Percentiles rank a stretch among this genome's conserved stretches.
Evolutionary conservation across 2,113 vertebrate species (phyloP).

Genomic region (Pelecanoides urinatrix): DNA sequence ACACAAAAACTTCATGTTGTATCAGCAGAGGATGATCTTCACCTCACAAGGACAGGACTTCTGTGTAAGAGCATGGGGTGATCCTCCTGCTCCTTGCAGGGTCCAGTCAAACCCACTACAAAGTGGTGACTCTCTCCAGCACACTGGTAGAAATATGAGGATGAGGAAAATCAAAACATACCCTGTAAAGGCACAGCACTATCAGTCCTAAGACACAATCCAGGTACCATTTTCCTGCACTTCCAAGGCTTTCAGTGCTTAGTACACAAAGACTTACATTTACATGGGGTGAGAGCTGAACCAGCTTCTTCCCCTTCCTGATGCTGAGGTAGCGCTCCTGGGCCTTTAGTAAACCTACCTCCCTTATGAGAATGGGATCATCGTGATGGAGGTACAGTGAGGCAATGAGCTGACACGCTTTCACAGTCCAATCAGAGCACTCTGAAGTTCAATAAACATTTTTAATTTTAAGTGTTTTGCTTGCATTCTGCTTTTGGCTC

Average conservation of each 20-base stretch:
- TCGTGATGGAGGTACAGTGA: background rate
- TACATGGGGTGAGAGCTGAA: background rate
- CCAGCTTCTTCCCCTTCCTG: background rate
- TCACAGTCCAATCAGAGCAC: background rate
- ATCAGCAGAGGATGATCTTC: background rate
- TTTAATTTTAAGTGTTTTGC: background rate
- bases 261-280: background rate
- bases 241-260: background rate
- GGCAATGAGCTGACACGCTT: background rate
- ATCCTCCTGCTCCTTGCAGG: background rate
- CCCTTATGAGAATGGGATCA: background rate
- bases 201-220: background rate
- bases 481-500: constrained; percentile 20
- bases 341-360: background rate
- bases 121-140: background rate
- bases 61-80: background rate
- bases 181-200: background rate
- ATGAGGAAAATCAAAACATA: background rate
- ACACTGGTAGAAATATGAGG: background rate
- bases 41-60: background rate
- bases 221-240: background rate
- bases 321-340: background rate
- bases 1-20: background rate
- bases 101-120: background rate
- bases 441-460: background rate